These are phyloP conservation scores for Eonycteris spelaea DNA, from an alignment of 2,113 vertebrate genomes.

Conservation along the genomic window DNA sequence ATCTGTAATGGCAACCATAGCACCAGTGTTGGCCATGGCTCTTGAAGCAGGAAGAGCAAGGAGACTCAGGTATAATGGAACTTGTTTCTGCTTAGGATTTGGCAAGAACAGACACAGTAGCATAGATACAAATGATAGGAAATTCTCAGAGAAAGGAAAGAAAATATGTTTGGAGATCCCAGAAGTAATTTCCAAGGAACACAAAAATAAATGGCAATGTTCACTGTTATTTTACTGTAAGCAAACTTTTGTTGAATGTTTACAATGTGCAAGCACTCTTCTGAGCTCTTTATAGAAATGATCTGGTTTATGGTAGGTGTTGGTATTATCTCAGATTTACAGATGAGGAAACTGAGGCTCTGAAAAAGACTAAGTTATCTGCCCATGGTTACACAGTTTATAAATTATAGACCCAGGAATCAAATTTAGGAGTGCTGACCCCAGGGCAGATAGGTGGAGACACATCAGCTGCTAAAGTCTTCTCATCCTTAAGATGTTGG, in stretches of 20 bases:
- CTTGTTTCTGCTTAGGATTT: not conserved
- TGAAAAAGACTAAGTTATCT: not conserved
- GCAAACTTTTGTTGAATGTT: not conserved
- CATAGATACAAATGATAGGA: not conserved
- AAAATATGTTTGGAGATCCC: not conserved
- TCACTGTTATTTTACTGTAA: slow-evolving; percentile 31
- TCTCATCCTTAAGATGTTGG: not conserved
- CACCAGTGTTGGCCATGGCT: not conserved
- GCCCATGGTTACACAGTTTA: not conserved
- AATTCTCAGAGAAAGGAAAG: slow-evolving; percentile 5
- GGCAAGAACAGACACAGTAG: not conserved
- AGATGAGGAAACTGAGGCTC: not conserved
- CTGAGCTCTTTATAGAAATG: not conserved
- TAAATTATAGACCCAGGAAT: not conserved
- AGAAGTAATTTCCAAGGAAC: slow-evolving; percentile 35
- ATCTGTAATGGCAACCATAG: not conserved
- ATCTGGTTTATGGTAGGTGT: not conserved
- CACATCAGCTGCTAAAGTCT: not conserved
- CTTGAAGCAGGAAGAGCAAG: not conserved
- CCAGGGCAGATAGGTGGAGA: not conserved
- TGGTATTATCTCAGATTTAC: not conserved
- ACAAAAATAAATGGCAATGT: not conserved
- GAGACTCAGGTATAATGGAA: not conserved
- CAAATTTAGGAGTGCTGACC: not conserved
- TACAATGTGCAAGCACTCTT: not conserved